Evolutionary conservation across 2,797 vertebrate species (phyloP).

Genomic region (Lithobates pipiens): DNA sequence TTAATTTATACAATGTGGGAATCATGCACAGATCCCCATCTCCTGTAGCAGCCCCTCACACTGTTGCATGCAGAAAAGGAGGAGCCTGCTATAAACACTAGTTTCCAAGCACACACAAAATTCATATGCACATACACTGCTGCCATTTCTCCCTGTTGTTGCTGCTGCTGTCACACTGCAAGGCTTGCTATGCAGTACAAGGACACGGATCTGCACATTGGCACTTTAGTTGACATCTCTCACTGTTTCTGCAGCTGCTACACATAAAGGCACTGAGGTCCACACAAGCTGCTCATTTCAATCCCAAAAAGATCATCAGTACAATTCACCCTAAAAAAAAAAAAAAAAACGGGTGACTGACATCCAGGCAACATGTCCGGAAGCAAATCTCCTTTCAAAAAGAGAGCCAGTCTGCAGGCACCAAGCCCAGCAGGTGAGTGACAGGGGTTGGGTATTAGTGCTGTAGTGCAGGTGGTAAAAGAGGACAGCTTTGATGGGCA

Average conservation of each 20-base stretch:
- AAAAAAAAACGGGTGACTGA: background rate
- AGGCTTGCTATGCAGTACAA: background rate
- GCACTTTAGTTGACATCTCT: background rate
- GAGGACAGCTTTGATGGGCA: background rate
- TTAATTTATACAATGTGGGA: background rate
- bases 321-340: background rate
- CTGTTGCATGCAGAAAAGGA: constrained; percentile 51
- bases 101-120: constrained; percentile 31
- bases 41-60: constrained; percentile 16
- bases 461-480: background rate
- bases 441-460: background rate
- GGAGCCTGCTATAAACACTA: constrained; percentile 41
- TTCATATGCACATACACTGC: constrained; percentile 6
- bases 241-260: background rate
- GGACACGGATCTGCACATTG: constrained; percentile 4
- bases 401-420: constrained; percentile 88
- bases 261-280: background rate
- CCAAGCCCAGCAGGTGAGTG: constrained; percentile 86
- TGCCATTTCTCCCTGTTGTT: constrained; percentile 10
- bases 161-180: background rate
- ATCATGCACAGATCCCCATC: background rate
- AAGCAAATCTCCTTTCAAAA: constrained; percentile 84
- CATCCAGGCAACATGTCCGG: constrained; percentile 53
- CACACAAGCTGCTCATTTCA: background rate
- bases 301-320: background rate